phyloP scores from a whole-genome alignment of 2,113 vertebrate genomes.

The Zingel zingel region DNA sequence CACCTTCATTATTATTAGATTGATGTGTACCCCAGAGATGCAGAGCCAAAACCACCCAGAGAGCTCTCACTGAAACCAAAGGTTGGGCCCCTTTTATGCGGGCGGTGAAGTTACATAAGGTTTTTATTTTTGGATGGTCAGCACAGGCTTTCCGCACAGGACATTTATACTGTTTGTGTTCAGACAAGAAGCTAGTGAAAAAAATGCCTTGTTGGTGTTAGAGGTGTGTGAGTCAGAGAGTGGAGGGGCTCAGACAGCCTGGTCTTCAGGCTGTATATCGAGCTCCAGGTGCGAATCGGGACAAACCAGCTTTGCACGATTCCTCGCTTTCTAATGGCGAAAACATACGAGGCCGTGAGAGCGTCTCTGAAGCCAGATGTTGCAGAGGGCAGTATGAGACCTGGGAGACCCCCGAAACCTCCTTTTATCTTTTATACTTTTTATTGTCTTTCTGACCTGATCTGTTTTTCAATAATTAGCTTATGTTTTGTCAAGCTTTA shows the following conservation, averaged over 20 bases:
- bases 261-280: conserved; percentile 14
- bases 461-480: background rate
- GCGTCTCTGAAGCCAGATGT: conserved; percentile 43
- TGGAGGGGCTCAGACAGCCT: conserved; percentile 34
- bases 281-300: conserved; percentile 48
- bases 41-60: conserved; percentile 69
- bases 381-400: conserved; percentile 6
- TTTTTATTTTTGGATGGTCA: conserved; percentile 56
- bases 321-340: conserved; percentile 32
- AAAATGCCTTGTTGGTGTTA: conserved; percentile 19
- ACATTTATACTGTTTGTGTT: conserved; percentile 50
- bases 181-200: conserved; percentile 58
- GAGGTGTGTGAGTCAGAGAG: conserved; percentile 51
- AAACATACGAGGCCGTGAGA: conserved; percentile 23
- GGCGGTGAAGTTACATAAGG: conserved; percentile 61
- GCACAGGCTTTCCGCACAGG: conserved; percentile 12
- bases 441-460: background rate
- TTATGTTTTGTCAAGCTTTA: background rate
- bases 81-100: conserved; percentile 44
- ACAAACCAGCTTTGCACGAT: conserved; percentile 36
- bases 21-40: conserved; percentile 40
- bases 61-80: conserved; percentile 50
- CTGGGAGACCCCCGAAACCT: background rate
- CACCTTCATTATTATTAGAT: conserved; percentile 67
- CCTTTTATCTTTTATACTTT: background rate